These are phyloP conservation scores for Aethes cnicana DNA, from an alignment of 2,888 invertebrate genomes.

Conservation along the genomic window DNA sequence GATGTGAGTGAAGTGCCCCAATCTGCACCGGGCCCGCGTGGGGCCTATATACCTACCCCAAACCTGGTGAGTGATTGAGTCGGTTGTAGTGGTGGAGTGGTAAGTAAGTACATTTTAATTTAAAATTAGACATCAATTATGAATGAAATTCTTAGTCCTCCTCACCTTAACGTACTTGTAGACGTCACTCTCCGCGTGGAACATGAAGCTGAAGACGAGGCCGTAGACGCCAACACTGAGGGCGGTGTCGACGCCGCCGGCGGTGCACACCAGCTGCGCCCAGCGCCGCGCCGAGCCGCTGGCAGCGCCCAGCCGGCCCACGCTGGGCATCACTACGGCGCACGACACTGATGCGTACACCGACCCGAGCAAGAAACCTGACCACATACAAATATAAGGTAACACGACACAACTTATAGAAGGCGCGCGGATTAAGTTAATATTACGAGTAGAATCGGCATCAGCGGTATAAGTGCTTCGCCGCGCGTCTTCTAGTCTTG, in stretches of 20 bases:
- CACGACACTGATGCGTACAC: conserved; percentile 70
- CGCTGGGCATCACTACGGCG: conserved; percentile 65
- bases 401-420: too few species aligned
- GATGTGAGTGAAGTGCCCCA: too few species aligned
- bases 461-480: too few species aligned
- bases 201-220: conserved; percentile 59
- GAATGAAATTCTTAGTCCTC: too few species aligned
- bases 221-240: conserved; percentile 74
- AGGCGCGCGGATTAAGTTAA: background rate
- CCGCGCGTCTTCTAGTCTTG: too few species aligned
- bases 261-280: conserved; percentile 66
- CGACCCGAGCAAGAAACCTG: conserved; percentile 65
- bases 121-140: too few species aligned
- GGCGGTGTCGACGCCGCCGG: conserved; percentile 67
- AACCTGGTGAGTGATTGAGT: too few species aligned
- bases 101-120: too few species aligned
- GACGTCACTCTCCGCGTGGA: conserved; percentile 51
- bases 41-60: too few species aligned
- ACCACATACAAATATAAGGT: background rate
- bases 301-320: conserved; percentile 46
- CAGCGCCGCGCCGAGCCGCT: conserved; percentile 54
- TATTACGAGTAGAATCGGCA: background rate
- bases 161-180: conserved; percentile 65
- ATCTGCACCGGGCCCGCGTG: too few species aligned
- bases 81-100: too few species aligned